phyloP scores from a whole-genome alignment of 2,888 invertebrate species.

The Allolobophora icterica region DNA sequence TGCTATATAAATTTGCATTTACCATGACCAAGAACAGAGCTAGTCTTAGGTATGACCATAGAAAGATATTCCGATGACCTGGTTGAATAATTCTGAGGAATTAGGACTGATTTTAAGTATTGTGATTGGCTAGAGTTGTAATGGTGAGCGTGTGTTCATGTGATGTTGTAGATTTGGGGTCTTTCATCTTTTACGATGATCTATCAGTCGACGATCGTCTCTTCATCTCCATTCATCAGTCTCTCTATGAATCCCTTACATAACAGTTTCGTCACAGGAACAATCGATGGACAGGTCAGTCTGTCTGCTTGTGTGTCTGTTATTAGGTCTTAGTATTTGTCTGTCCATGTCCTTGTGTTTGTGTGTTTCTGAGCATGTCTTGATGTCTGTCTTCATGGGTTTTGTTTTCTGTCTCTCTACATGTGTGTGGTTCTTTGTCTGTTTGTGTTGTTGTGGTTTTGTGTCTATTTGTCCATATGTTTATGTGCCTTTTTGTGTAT shows the following conservation, averaged over 20 bases:
- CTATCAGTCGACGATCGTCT: conserved; percentile 59
- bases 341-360: no score
- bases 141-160: not conserved
- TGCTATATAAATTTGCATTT: no score
- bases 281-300: conserved; percentile 57
- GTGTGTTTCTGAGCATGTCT: not conserved
- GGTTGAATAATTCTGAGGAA: no score
- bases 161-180: conserved; percentile 57
- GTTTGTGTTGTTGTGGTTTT: not conserved
- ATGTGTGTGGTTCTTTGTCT: not conserved
- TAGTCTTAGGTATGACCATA: no score
- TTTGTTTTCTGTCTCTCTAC: not conserved
- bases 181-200: conserved; percentile 52
- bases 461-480: not conserved
- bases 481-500: not conserved
- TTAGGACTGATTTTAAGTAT: no score
- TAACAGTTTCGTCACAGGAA: conserved; percentile 57
- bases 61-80: no score
- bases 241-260: conserved; percentile 56
- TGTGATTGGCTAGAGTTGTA: no score
- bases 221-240: conserved; percentile 59
- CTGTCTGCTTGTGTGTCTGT: not conserved
- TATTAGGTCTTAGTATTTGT: no score
- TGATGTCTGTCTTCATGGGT: not conserved
- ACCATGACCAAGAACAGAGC: no score